Evolutionary conservation across 2,797 vertebrate genomes (phyloP).

Genomic region (Leuciscus waleckii): DNA sequence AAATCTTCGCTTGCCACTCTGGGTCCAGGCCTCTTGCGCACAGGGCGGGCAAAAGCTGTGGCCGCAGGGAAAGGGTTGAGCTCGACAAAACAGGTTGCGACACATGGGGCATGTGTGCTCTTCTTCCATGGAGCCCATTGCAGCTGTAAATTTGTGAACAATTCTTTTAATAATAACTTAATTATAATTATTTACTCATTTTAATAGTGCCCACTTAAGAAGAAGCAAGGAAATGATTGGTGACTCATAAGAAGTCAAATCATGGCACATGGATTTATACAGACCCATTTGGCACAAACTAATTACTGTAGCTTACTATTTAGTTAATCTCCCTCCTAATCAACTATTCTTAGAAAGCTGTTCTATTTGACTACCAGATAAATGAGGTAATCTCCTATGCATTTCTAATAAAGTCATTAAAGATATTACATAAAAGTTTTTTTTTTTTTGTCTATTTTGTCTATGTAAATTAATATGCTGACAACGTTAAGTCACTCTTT

Average conservation of each 20-base stretch:
- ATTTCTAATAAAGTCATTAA: conserved; percentile 9
- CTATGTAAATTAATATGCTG: background rate
- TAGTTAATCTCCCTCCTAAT: conserved; percentile 52
- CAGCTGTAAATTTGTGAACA: background rate
- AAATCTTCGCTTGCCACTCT: conserved; percentile 60
- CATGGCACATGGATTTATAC: background rate
- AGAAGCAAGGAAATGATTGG: background rate
- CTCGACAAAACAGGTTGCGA: conserved; percentile 70
- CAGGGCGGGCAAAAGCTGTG: conserved; percentile 77
- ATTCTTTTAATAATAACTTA: background rate
- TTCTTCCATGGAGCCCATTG: conserved; percentile 71
- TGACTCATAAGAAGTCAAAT: background rate
- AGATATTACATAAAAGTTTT: background rate
- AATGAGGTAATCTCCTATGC: background rate
- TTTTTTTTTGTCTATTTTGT: background rate
- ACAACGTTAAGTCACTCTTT: background rate
- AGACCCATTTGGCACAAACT: conserved; percentile 45
- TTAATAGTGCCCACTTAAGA: background rate
- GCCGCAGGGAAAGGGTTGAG: conserved; percentile 74
- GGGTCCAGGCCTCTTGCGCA: conserved; percentile 70
- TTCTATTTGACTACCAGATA: conserved; percentile 45
- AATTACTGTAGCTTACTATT: conserved; percentile 59
- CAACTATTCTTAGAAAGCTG: conserved; percentile 66
- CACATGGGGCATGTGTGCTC: conserved; percentile 76
- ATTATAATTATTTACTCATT: background rate